These are phyloP conservation scores for Cacatua alba DNA, from an alignment of 2,113 vertebrate species.

Conservation along the genomic window DNA sequence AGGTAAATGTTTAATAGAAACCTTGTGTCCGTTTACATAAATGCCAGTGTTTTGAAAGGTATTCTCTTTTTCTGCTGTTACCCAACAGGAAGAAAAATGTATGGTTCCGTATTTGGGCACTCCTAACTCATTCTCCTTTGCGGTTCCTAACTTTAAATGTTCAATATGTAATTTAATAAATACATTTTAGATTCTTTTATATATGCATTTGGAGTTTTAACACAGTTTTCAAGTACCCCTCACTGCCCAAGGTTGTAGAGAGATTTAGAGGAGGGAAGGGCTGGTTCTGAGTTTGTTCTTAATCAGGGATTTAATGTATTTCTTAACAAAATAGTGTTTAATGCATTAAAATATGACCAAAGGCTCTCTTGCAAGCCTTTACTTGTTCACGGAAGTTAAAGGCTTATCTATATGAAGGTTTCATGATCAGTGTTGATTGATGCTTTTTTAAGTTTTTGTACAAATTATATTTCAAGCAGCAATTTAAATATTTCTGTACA, in stretches of 20 bases:
- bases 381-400: not conserved
- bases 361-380: constrained; percentile 5
- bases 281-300: not conserved
- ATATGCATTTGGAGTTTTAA: not conserved
- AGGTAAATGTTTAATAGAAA: constrained; percentile 15
- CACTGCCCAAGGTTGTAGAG: not conserved
- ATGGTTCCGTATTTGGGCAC: not conserved
- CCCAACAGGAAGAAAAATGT: not conserved
- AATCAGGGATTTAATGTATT: not conserved
- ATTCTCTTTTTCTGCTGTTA: not conserved
- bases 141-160: not conserved
- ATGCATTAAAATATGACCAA: not conserved
- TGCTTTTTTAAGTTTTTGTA: constrained; percentile 11
- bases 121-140: not conserved
- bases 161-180: not conserved
- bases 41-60: not conserved
- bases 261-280: not conserved
- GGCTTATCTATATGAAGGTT: not conserved
- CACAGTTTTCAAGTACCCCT: not conserved
- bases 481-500: constrained; percentile 29
- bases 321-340: not conserved
- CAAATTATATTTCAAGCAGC: constrained; percentile 35
- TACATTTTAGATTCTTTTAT: not conserved
- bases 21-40: not conserved
- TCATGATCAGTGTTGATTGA: not conserved